Evolutionary conservation across 2,888 invertebrate species (phyloP), one percentile per base, ranked within the genome.

Genomic region (Drosophila kanekoi): DNA sequence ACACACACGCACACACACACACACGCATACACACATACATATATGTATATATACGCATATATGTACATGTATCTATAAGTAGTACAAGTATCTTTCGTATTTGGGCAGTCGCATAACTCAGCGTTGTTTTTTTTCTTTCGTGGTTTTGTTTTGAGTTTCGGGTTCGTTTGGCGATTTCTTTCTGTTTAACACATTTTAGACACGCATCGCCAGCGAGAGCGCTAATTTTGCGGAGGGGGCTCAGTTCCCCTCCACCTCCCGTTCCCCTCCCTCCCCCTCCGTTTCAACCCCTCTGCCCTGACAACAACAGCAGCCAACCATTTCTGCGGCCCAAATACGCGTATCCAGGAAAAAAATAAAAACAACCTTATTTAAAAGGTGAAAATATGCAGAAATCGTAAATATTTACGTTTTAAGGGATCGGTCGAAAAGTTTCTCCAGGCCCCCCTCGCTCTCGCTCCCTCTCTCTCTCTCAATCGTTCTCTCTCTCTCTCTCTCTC

Each of bases 171-270:
- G 67, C 84, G 87, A 80, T 81, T 77, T 81, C 87, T 80, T 81
- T 84, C 52, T 56, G 72, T 64, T 81, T 83, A 83, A 80, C 83
- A 83, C 79, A 79, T 79, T 82, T 79, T 63, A 65, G 80, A 64
- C 74, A 75, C 77, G 74, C 74, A 61, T 57, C 52, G 65, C 52
- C 45, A 33, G 33, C 28, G 33, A 43, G 60, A 65, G 77, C 54
- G 74, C 56, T 66, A 77, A 71, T 76, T 74, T 61, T 23, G 5
- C 16, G 57, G 6, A 18, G 57, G 6, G 44, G 23, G 14, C 8
- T 28, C 28, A 0, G 41, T 16, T 37, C 23, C 18, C n/a, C 13
- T 5, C 33, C 20, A 20, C 4, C n/a, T n/a, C n/a, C n/a, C n/a
- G n/a, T n/a, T n/a, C n/a, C n/a, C n/a, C n/a, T n/a, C n/a, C n/a